Conservation (phyloP, 2,888 invertebrate species). For the Anthrax anthrax region DNA sequence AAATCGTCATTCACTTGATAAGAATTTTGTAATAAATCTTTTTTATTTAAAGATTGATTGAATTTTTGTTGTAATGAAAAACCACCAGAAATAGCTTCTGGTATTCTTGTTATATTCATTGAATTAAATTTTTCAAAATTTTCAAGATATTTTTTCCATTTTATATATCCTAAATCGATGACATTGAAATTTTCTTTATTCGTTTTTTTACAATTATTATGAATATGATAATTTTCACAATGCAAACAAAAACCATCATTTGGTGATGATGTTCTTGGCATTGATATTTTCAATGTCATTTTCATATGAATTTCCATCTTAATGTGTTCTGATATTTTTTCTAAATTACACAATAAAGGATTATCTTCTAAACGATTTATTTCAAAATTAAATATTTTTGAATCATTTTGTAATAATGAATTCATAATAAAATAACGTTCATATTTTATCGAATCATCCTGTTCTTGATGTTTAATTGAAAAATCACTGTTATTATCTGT, state of each 20-base stretch:
- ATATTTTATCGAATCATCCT: too few species aligned
- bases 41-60: too few species aligned
- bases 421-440: too few species aligned
- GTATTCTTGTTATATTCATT: neutral
- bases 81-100: neutral
- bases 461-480: too few species aligned
- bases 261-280: neutral
- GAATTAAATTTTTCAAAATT: neutral
- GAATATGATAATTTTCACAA: neutral
- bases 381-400: too few species aligned
- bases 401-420: too few species aligned
- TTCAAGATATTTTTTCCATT: neutral
- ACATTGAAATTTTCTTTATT: neutral
- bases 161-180: neutral
- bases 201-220: neutral
- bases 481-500: too few species aligned
- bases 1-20: too few species aligned
- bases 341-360: neutral
- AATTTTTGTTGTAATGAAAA: neutral
- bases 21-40: too few species aligned
- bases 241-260: neutral
- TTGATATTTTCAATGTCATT: neutral
- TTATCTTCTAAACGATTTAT: too few species aligned
- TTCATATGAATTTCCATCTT: neutral
- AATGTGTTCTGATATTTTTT: neutral